Evolutionary conservation across 2,113 vertebrate genomes (phyloP).

Genomic region (Nothobranchius kuhntae): DNA sequence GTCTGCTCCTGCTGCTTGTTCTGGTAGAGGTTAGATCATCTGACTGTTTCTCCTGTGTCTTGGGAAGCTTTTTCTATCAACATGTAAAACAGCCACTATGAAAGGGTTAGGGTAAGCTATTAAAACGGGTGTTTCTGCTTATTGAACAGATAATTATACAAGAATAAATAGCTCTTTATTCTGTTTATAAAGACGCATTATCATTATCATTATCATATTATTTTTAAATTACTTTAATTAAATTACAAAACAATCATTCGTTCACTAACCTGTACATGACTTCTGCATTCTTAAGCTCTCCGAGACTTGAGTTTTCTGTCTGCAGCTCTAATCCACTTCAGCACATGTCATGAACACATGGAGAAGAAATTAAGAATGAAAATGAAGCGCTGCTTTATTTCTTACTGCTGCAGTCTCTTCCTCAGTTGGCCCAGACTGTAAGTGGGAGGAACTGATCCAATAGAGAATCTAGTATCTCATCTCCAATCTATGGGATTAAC

Average conservation of each 20-base stretch:
- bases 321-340: not conserved
- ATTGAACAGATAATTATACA: too few relatives aligned
- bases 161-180: too few relatives aligned
- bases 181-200: too few relatives aligned
- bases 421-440: constrained; percentile 47
- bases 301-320: not conserved
- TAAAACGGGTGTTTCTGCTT: too few relatives aligned
- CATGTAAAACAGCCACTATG: not conserved
- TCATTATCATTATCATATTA: too few relatives aligned
- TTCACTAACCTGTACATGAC: too few relatives aligned
- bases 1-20: too few relatives aligned
- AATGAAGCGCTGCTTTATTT: not conserved
- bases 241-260: too few relatives aligned
- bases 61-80: too few relatives aligned
- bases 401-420: constrained; percentile 3
- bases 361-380: constrained; percentile 23
- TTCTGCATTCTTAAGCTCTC: not conserved
- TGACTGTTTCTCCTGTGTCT: too few relatives aligned
- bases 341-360: not conserved
- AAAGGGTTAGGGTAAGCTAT: not conserved
- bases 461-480: constrained; percentile 8
- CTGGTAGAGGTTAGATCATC: too few relatives aligned
- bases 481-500: not conserved
- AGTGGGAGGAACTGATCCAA: constrained; percentile 57
- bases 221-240: too few relatives aligned